These are phyloP conservation scores for Oreochromis tanganicae DNA, from an alignment of 2,113 vertebrate species.

Conservation along the genomic window DNA sequence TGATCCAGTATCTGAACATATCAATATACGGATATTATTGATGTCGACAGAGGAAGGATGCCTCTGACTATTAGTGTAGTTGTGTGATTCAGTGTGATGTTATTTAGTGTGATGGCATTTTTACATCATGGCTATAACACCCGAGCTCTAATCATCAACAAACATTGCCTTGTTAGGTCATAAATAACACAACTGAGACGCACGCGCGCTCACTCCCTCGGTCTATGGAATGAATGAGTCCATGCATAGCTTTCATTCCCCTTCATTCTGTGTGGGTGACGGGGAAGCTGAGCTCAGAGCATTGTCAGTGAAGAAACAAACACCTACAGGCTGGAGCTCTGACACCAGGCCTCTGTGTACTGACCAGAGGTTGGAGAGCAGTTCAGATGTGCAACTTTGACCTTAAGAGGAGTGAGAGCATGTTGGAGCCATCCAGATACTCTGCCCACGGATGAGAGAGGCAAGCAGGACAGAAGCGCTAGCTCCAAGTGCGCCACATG, in stretches of 20 bases:
- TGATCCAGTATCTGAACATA: neutral
- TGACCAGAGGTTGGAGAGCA: neutral
- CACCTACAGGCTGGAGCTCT: slow-evolving; percentile 51
- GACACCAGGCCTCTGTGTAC: slow-evolving; percentile 34
- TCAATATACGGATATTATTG: neutral
- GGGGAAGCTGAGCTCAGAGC: slow-evolving; percentile 26
- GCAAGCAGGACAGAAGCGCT: neutral
- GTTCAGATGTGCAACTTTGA: neutral
- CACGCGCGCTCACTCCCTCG: slow-evolving; percentile 5
- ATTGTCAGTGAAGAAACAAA: slow-evolving; percentile 53
- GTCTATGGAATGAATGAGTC: slow-evolving; percentile 43
- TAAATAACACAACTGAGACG: slow-evolving; percentile 20
- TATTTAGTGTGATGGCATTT: neutral
- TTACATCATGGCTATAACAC: neutral
- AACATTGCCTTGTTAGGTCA: slow-evolving; percentile 24
- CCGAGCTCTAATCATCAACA: slow-evolving; percentile 27
- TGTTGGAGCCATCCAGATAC: neutral
- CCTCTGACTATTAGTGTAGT: neutral
- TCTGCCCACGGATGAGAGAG: neutral
- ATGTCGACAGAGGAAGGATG: neutral
- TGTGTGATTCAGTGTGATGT: slow-evolving; percentile 27
- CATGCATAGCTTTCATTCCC: slow-evolving; percentile 55
- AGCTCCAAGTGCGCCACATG: neutral
- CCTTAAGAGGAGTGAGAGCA: neutral
- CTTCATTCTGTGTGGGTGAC: slow-evolving; percentile 43